phyloP scores from a whole-genome alignment of 2,113 vertebrate genomes.

The Toxotes chatareus region DNA sequence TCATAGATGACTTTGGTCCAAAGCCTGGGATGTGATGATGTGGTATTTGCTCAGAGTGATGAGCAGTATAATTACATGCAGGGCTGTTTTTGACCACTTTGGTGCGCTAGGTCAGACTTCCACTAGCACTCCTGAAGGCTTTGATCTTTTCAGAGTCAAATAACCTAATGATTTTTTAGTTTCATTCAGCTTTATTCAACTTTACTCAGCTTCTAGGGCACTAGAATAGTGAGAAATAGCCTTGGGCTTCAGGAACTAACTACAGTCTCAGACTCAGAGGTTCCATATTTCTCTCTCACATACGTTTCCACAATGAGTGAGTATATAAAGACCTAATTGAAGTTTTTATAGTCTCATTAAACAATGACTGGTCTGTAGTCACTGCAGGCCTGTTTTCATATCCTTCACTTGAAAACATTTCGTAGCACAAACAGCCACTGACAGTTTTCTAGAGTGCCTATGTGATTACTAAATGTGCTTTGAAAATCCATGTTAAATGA shows the following conservation, averaged over 20 bases:
- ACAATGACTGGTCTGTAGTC: conserved; percentile 8
- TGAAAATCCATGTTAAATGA: conserved; percentile 24
- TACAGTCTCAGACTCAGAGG: background rate
- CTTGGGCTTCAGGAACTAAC: background rate
- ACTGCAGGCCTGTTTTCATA: conserved; percentile 14
- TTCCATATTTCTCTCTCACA: background rate
- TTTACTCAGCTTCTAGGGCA: background rate
- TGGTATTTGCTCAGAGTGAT: conserved; percentile 34
- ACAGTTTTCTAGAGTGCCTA: background rate
- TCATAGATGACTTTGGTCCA: conserved; percentile 47
- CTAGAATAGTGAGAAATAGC: background rate
- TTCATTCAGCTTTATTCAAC: background rate
- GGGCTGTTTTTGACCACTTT: background rate
- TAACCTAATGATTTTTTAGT: background rate
- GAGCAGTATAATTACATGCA: conserved; percentile 19
- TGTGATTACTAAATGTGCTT: conserved; percentile 4
- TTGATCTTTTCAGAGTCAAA: conserved; percentile 27
- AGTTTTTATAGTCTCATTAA: background rate
- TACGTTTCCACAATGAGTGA: background rate
- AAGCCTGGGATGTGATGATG: conserved; percentile 57
- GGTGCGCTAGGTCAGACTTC: background rate
- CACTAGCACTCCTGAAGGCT: background rate
- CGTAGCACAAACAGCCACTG: background rate
- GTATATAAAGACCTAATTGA: background rate
- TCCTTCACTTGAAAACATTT: conserved; percentile 13